Conservation (phyloP, 2,113 vertebrate species). For the Pampusana beccarii region DNA sequence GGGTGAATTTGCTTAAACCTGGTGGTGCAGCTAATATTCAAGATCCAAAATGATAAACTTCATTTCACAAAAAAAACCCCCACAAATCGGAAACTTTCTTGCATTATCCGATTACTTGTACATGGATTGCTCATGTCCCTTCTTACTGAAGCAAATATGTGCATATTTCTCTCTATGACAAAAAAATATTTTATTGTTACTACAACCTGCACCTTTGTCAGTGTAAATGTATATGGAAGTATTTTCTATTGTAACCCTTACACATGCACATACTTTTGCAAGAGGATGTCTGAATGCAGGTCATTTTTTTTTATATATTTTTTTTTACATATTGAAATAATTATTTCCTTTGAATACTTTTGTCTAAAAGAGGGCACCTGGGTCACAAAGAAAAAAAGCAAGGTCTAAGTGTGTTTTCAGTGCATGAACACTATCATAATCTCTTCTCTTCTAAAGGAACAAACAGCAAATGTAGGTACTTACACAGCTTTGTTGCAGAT, state of each 20-base stretch:
- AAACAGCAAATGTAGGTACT: not conserved
- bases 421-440: not conserved
- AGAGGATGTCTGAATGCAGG: not conserved
- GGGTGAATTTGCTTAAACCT: not conserved
- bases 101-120: not conserved
- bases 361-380: not conserved
- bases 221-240: not conserved
- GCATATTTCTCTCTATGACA: not conserved
- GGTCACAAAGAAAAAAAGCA: not conserved
- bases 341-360: not conserved
- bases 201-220: not conserved
- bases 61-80: not conserved
- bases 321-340: not conserved
- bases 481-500: not conserved
- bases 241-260: not conserved
- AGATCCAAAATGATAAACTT: not conserved
- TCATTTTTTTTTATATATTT: not conserved
- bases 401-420: not conserved
- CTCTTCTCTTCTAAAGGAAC: not conserved
- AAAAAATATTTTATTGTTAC: not conserved
- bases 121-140: not conserved
- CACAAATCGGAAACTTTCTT: not conserved
- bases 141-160: not conserved
- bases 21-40: not conserved
- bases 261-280: not conserved